Evolutionary conservation across 2,113 vertebrate species (phyloP).

Genomic region (Dromas ardeola): DNA sequence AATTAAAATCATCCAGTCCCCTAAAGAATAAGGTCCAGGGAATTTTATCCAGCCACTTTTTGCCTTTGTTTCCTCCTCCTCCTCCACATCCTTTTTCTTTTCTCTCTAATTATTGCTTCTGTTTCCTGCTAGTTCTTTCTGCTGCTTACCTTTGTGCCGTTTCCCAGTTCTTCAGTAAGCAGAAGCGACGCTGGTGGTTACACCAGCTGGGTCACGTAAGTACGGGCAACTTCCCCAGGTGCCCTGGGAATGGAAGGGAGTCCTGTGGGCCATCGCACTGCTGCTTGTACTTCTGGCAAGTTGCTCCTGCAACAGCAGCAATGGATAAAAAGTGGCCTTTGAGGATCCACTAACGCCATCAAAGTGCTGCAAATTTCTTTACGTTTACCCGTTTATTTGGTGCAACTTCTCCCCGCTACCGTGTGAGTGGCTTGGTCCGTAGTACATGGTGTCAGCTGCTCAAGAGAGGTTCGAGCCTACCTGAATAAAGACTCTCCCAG

Average conservation of each 20-base stretch:
- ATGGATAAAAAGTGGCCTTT: neutral
- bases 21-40: neutral
- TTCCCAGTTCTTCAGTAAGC: neutral
- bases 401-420: neutral
- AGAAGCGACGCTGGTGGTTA: neutral
- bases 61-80: neutral
- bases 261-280: neutral
- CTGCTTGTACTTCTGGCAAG: neutral
- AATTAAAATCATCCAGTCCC: neutral
- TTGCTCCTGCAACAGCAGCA: neutral
- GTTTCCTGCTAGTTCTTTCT: neutral
- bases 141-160: neutral
- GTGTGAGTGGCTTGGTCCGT: neutral
- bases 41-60: neutral
- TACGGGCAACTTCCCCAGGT: neutral
- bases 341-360: neutral
- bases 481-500: neutral
- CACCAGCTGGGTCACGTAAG: neutral
- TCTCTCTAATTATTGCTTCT: neutral
- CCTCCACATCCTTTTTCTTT: neutral
- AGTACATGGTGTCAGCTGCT: neutral
- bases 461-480: neutral
- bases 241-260: neutral
- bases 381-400: neutral
- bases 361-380: neutral